Conservation (phyloP, 1,140 invertebrate species). For the Pseudomyrmex gracilis region DNA sequence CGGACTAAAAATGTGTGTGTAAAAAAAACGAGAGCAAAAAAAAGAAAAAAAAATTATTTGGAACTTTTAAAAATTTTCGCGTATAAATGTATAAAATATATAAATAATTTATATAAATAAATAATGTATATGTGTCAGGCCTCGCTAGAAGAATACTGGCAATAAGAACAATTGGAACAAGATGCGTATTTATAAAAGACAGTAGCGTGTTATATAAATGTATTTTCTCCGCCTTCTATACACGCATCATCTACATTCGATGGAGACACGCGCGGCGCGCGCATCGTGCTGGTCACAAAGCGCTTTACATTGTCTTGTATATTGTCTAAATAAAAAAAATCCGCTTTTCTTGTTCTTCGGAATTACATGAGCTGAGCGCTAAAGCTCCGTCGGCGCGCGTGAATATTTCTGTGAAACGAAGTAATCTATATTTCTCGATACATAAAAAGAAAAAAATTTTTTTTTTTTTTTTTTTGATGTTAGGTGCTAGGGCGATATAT, state of each 20-base stretch:
- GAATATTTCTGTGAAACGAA: slow-evolving; percentile 22
- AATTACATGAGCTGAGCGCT: not conserved
- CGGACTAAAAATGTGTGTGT: not conserved
- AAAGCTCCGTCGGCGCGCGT: slow-evolving; percentile 16
- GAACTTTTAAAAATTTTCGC: slow-evolving; percentile 12
- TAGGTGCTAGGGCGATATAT: slow-evolving; percentile 43
- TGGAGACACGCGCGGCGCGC: slow-evolving; percentile 31
- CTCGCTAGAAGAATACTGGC: slow-evolving; percentile 30
- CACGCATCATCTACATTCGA: slow-evolving; percentile 39
- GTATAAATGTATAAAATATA: too few relatives aligned
- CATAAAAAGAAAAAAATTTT: slow-evolving; percentile 16
- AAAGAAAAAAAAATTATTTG: slow-evolving; percentile 19
- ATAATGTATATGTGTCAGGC: slow-evolving; percentile 3
- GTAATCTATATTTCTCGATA: slow-evolving; percentile 22
- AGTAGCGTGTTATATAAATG: slow-evolving; percentile 72
- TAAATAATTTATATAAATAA: too few relatives aligned
- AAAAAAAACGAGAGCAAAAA: not conserved
- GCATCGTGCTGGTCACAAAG: slow-evolving; percentile 72
- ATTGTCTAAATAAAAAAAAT: slow-evolving; percentile 24
- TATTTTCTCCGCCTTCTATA: slow-evolving; percentile 68
- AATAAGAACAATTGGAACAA: slow-evolving; percentile 18
- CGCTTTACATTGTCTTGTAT: slow-evolving; percentile 56
- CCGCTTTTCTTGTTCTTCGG: slow-evolving; percentile 50
- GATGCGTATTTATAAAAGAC: slow-evolving; percentile 73
- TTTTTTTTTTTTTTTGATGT: slow-evolving; percentile 11